Conservation (phyloP, 2,113 vertebrate genomes). For the Tychaedon coryphoeus region DNA sequence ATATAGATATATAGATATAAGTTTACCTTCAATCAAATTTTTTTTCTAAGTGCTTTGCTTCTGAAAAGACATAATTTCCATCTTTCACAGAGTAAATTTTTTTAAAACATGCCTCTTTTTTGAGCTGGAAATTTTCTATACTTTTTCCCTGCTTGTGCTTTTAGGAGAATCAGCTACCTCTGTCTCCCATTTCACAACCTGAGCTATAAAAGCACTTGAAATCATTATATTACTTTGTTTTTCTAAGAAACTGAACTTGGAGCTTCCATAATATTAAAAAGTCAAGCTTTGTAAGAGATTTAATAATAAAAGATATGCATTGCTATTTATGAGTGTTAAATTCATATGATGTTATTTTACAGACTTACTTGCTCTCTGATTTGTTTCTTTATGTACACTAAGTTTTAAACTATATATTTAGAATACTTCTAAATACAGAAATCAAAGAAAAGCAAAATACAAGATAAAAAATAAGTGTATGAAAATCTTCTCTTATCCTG, state of each 20-base stretch:
- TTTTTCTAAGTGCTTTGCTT: not conserved
- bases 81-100: not conserved
- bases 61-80: not conserved
- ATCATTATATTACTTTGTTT: not conserved
- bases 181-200: not conserved
- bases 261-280: not conserved
- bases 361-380: not conserved
- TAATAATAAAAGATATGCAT: not conserved
- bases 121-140: not conserved
- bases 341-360: not conserved
- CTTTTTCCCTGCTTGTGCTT: not conserved
- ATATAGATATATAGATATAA: not conserved
- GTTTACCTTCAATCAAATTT: not conserved
- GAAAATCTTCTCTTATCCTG: not conserved
- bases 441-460: not conserved
- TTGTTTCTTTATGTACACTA: not conserved
- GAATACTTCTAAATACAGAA: not conserved
- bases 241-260: not conserved
- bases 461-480: not conserved
- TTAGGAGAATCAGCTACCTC: not conserved
- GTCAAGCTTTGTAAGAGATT: not conserved
- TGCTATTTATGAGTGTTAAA: not conserved
- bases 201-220: not conserved
- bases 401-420: not conserved
- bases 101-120: not conserved